Evolutionary conservation across 1,140 invertebrate genomes (phyloP), one percentile per base, ranked within the genome.

Genomic region (Drosophila mojavensis): DNA sequence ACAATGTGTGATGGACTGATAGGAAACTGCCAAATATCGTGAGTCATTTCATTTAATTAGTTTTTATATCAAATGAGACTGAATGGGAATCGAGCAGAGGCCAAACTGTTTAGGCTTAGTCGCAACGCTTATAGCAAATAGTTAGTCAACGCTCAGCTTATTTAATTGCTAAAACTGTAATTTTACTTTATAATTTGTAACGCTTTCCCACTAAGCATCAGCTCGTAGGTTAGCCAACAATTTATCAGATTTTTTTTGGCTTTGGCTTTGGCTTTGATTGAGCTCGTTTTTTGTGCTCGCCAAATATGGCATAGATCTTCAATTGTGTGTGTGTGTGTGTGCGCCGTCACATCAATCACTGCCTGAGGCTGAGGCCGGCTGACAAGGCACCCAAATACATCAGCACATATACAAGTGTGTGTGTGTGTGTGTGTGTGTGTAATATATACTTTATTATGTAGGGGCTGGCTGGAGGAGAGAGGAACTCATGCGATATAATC

Each of bases 381-480:
- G 81, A 86, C 82, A 83, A 85, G 81, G 79, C 81, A 85, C 79
- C 81, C 78, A 85, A 85, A 85, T 85, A 85, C 81, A 85, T 81
- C 17, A 83, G 51, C 64, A 72, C 11, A 17, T 11, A 13, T 43
- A 54, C 33, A 60, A 54, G 17, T 17, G 17, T 59, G 30, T 66
- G 55, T 61, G 33, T 66, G 50, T 65, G 2, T 33, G 9, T 10
- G 36, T 39, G 11, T 39, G 36, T 39, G 36, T 11, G 11, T 11
- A 13, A 39, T 39, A 39, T 39, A 39, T 39, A 39, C 36, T 13
- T 3, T 39, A 39, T 39, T 39, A 11, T 39, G 36, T 4, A 11
- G 2, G 1, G 36, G 15, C n/a, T n/a, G 3, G 17, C 47, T 17
- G 10, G n/a, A 48, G 53, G 24, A 48, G 41, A 47, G 55, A 41